Conservation (phyloP, 2,888 invertebrate genomes). For the Agriopis leucophaearia region DNA sequence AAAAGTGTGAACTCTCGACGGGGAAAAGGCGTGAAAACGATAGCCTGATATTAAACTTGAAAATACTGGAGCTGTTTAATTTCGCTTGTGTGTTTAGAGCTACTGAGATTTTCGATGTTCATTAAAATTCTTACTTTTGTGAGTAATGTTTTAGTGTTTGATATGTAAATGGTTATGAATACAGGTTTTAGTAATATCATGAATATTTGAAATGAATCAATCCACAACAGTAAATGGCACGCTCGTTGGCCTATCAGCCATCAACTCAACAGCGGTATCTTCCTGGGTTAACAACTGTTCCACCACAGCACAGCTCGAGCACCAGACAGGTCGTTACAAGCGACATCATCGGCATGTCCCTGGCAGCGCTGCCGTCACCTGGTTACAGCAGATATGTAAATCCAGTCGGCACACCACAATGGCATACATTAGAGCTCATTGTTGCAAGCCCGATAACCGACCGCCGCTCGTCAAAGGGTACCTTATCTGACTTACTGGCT, state of each 20-base stretch:
- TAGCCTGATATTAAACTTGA: conserved; percentile 30
- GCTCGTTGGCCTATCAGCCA: no score
- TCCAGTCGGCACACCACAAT: conserved; percentile 33
- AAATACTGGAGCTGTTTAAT: conserved; percentile 19
- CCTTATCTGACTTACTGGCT: conserved; percentile 53
- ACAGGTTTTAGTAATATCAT: not conserved
- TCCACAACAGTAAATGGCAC: no score
- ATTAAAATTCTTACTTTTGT: not conserved
- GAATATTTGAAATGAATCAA: no score
- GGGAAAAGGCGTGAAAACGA: conserved; percentile 31
- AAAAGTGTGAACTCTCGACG: conserved; percentile 33
- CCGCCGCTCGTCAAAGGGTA: conserved; percentile 55
- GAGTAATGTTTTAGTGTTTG: not conserved
- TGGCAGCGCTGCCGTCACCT: conserved; percentile 11
- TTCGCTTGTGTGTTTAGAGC: conserved; percentile 9
- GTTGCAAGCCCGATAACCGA: conserved; percentile 46
- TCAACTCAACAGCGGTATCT: no score
- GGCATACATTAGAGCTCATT: conserved; percentile 45
- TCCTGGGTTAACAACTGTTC: no score
- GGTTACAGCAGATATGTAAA: conserved; percentile 25
- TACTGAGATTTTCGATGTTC: not conserved
- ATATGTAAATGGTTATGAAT: not conserved
- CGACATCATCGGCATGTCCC: not conserved
- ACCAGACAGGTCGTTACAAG: not conserved
- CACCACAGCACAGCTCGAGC: not conserved